Base-by-base conservation (phyloP, 2,797 vertebrate genomes). In the Lophotriccus pileatus region DNA sequence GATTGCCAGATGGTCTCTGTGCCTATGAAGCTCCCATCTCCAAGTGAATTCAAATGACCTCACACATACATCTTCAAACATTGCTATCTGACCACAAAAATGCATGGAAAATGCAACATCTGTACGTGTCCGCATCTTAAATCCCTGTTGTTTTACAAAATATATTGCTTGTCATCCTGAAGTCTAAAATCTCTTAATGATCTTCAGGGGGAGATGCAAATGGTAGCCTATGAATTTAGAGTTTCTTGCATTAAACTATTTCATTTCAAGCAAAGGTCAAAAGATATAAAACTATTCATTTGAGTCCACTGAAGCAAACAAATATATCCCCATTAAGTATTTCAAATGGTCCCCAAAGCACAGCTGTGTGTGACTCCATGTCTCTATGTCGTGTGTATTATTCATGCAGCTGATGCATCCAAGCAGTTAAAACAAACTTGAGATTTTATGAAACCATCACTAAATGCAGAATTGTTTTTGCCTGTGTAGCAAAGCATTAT, bases 401-500 rank as follows among this genome's bases (percentile, higher is more conserved):
- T 76, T 67, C 68, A n/a, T 36, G 28, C 27, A 62, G 67, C 46
- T 66, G n/a, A 70, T 63, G 50, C 4, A 3, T 82, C 74, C 87
- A 81, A 94, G 90, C 64, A 94, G 68, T 93, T 94, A 90, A 86
- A 96, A 96, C 88, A 97, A 97, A 96, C 60, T 83, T 67, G 52
- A 94, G 75, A 97, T 98, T 96, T 98, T 98, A 97, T 96, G 96
- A 94, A 95, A 97, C 93, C 86, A 76, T 95, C 96, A 84, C 97
- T 97, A 97, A 97, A 97, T 96, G 96, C 75, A 62, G 98, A 98
- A 95, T 92, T 98, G 97, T 98, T 98, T 97, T 96, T 98, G 97
- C 97, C 98, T 96, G 91, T 15, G 25, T 98, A 98, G 98, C 97
- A 97, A 98, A 97, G 96, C 97, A 94, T 97, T 98, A 98, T 98